Evolutionary conservation across 2,113 vertebrate genomes (phyloP).

Genomic region (Poeciliopsis turrubarensis): DNA sequence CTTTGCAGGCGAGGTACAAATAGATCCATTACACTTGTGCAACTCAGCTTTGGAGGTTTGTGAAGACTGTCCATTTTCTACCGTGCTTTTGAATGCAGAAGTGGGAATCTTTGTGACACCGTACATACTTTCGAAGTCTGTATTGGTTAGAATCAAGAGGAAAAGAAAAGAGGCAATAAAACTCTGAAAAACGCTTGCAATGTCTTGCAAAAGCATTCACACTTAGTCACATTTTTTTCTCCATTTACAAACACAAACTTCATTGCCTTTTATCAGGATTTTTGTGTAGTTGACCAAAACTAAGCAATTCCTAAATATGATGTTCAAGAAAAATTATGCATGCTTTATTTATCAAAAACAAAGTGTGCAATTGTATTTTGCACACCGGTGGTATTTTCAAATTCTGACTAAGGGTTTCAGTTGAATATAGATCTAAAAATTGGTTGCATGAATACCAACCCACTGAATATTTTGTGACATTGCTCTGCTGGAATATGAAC

Average conservation of each 20-base stretch:
- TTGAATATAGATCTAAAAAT: background rate
- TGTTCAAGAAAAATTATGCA: no score
- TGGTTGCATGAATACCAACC: background rate
- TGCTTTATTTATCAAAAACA: no score
- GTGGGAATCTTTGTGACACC: slow-evolving; percentile 5
- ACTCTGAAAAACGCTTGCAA: background rate
- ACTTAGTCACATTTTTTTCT: background rate
- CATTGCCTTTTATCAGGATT: background rate
- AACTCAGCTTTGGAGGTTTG: slow-evolving; percentile 14
- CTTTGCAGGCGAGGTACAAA: slow-evolving; percentile 14
- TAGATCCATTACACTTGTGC: slow-evolving; percentile 23
- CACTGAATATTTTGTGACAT: background rate
- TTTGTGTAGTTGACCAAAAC: background rate
- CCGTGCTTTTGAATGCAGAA: slow-evolving; percentile 30
- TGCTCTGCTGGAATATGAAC: background rate
- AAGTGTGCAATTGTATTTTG: background rate
- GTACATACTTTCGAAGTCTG: slow-evolving; percentile 74
- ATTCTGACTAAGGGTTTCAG: no score
- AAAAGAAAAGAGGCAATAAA: slow-evolving; percentile 28
- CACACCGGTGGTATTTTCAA: no score
- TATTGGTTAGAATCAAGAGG: slow-evolving; percentile 6
- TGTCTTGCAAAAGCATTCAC: background rate
- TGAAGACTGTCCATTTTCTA: slow-evolving; percentile 35
- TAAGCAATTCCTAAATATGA: background rate
- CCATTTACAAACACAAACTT: background rate